phyloP scores from a whole-genome alignment of 2,113 vertebrate species.

The Sciurus niger region DNA sequence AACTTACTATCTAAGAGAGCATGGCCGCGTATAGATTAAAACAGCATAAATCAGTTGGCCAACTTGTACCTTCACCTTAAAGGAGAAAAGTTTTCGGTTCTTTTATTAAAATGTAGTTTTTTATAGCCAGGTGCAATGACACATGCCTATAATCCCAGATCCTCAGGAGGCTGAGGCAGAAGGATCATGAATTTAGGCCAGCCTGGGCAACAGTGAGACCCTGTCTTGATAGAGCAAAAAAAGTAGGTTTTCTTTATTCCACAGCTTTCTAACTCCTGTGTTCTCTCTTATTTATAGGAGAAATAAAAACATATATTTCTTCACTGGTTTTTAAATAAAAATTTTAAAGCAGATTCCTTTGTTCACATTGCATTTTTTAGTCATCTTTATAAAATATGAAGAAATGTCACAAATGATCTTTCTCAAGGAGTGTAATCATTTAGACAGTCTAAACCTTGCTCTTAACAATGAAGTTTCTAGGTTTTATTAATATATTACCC shows the following conservation, averaged over 20 bases:
- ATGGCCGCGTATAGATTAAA: neutral
- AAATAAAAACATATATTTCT: neutral
- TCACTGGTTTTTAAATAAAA: neutral
- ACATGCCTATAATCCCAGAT: too few species aligned
- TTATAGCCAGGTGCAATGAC: too few species aligned
- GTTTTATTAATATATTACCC: neutral
- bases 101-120: neutral
- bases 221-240: neutral
- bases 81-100: neutral
- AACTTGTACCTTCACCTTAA: conserved; percentile 27
- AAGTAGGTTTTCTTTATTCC: neutral
- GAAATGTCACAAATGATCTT: neutral
- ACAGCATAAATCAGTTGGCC: neutral
- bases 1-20: neutral
- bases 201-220: too few species aligned
- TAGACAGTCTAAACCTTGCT: neutral
- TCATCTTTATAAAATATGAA: neutral
- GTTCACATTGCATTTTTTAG: neutral
- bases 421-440: neutral
- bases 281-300: neutral
- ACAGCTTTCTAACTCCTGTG: neutral
- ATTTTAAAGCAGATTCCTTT: neutral
- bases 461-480: neutral
- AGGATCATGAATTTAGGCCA: too few species aligned
- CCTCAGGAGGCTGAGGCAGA: too few species aligned